phyloP scores from a whole-genome alignment of 1,140 invertebrate species.

The Nymphalis io region DNA sequence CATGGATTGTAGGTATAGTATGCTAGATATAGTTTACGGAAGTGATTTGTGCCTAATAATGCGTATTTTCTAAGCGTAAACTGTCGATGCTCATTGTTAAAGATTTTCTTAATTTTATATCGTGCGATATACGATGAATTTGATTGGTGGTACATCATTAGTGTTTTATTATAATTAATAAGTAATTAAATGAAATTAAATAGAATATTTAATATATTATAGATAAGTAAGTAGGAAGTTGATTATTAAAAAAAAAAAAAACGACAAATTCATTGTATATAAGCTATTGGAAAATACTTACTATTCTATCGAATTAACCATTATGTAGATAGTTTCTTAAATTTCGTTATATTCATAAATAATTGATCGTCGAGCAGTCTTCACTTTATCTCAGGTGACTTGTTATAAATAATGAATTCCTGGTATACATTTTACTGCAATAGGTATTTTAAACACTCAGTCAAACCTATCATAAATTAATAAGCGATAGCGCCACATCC shows the following conservation, averaged over 20 bases:
- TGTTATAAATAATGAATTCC: not conserved
- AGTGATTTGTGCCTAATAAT: conserved; percentile 73
- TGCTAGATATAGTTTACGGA: conserved; percentile 71
- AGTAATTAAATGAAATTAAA: not conserved
- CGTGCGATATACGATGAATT: conserved; percentile 26
- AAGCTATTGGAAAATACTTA: not conserved
- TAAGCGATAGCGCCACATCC: too few species aligned
- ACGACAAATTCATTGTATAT: conserved; percentile 15
- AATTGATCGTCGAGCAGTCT: not conserved
- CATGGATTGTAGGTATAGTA: conserved; percentile 54
- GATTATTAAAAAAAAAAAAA: not conserved
- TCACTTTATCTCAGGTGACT: not conserved
- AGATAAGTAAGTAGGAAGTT: not conserved
- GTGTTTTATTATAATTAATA: not conserved
- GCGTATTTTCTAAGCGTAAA: conserved; percentile 49
- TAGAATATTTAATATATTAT: not conserved
- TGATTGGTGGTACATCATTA: conserved; percentile 10
- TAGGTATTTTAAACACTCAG: too few species aligned
- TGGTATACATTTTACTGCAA: not conserved
- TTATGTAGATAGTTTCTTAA: conserved; percentile 12
- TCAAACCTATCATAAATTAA: too few species aligned
- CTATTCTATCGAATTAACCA: conserved; percentile 13
- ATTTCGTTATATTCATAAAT: conserved; percentile 3
- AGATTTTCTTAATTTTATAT: conserved; percentile 19
- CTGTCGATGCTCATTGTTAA: conserved; percentile 34